Base-by-base conservation (phyloP, 2,113 vertebrate species). In the Leptosomus discolor region DNA sequence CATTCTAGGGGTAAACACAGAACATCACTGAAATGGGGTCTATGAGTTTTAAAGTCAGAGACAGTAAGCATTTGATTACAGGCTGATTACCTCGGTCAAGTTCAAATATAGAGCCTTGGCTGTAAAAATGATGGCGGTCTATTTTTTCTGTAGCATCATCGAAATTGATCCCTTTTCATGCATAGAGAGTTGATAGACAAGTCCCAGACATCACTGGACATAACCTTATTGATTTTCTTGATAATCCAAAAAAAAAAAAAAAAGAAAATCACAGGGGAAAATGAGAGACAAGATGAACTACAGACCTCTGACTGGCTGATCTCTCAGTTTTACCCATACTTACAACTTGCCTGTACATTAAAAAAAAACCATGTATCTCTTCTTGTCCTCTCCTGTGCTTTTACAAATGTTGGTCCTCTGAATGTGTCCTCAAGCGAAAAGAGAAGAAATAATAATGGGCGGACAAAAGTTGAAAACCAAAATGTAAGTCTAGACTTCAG, bases 191-290 rank as follows among this genome's bases (percentile, higher is more conserved):
- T 92, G 96, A 91, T 53, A 90, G 94, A 93, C 82, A 94, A 88
- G 95, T 86, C 67, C 67, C 54, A 93, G 94, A 63, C 79, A 79
- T 75, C 84, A 36, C 88, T 96, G 97, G 90, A 94, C 85, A 73
- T 74, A 92, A 88, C 88, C 79, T 85, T 79, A 96, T 96, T 85
- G 96, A 95, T 97, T 97, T 96, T 67, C 88, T 88, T 83, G 67
- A 85, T 94, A 88, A 94, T 90, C 88, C 93, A 93, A 91, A 80
- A 74, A 4, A 8, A 88, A 92, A 93, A 91, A 80, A 74, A 4
- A 8, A 88, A 92, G 86, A 93, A 85, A 78, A 56, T 76, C 91
- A 41, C 87, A 88, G 70, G 94, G 91, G 93, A 94, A 90, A 94
- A 93, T 74, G 90, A 93, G 88, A 92, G 82, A 90, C 82, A 88